A percentile compares a stretch with the other conserved stretches of the same genome.
These are phyloP conservation scores for Crambe crambe DNA, from an alignment of 37 sponge, comb jelly and placozoan genomes.

Conservation along the genomic window DNA sequence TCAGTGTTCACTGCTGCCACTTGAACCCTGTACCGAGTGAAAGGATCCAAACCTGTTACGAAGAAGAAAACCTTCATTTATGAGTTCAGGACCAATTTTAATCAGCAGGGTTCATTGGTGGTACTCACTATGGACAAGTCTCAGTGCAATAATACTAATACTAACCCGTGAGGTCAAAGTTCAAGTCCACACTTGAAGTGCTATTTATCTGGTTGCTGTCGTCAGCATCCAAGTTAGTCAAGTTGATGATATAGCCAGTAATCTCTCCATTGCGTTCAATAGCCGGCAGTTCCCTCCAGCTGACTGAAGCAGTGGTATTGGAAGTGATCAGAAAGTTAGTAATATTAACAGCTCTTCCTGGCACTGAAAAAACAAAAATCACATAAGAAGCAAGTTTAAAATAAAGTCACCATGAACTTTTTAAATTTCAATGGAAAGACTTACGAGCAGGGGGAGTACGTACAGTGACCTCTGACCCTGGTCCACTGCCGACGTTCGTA, in stretches of 20 bases:
- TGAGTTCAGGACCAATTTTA: too few species aligned
- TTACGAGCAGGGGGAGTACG: neutral
- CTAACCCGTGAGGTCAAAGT: neutral
- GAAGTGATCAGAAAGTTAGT: neutral
- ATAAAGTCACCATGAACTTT: neutral
- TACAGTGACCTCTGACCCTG: neutral
- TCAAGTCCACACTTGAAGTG: neutral
- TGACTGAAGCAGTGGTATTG: conserved; percentile 17
- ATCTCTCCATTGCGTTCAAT: conserved; percentile 59
- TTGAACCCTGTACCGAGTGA: neutral
- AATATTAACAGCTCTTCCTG: neutral
- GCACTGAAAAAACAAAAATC: neutral
- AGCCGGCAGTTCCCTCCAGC: conserved; percentile 42
- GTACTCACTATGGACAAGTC: neutral
- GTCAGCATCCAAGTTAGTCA: neutral
- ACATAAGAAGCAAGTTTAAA: neutral
- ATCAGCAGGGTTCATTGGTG: neutral
- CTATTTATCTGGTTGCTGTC: neutral
- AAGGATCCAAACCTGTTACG: conserved; percentile 5
- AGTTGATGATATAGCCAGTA: conserved; percentile 21
- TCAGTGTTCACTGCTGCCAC: conserved; percentile 16
- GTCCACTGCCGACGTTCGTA: conserved; percentile 52
- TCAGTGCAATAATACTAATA: too few species aligned
- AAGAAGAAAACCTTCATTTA: too few species aligned
- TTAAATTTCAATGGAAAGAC: neutral